Percentiles rank a stretch among this genome's conserved stretches.
These are phyloP conservation scores for Nymphalis c-album DNA, from an alignment of 2,888 invertebrate species.

Conservation along the genomic window DNA sequence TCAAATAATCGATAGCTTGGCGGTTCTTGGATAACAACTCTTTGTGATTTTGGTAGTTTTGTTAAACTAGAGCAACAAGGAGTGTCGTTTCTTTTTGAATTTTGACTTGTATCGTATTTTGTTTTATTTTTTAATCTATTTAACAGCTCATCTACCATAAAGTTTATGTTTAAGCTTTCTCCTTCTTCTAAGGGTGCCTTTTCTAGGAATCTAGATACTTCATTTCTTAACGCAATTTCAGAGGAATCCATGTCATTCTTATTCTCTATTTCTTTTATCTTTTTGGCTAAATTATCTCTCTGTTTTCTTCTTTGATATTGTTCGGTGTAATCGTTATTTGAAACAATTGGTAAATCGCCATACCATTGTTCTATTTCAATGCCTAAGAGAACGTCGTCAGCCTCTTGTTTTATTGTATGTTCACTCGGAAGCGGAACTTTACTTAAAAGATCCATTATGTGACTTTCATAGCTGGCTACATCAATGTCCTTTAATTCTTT, in stretches of 20 bases:
- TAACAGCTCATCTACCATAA: constrained; percentile 50
- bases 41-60: constrained; percentile 3
- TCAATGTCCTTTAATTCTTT: constrained; percentile 47
- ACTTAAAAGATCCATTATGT: constrained; percentile 52
- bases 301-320: constrained; percentile 46
- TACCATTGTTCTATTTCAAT: constrained; percentile 64
- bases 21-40: constrained; percentile 22
- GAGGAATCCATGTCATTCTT: constrained; percentile 39
- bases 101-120: constrained; percentile 20
- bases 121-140: constrained; percentile 46
- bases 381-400: constrained; percentile 56
- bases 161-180: constrained; percentile 48
- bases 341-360: constrained; percentile 52
- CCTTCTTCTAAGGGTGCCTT: constrained; percentile 42
- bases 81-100: constrained; percentile 34
- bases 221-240: constrained; percentile 46
- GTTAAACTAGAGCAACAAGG: constrained; percentile 41
- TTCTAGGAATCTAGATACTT: constrained; percentile 49
- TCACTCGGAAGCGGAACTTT: constrained; percentile 58
- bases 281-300: constrained; percentile 54
- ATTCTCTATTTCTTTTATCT: constrained; percentile 52
- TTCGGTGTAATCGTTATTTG: constrained; percentile 42
- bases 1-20: constrained; percentile 26
- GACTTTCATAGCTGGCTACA: constrained; percentile 44
- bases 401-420: constrained; percentile 55